Evolutionary conservation across 2,113 vertebrate genomes (phyloP).

Genomic region (Martes martes): DNA sequence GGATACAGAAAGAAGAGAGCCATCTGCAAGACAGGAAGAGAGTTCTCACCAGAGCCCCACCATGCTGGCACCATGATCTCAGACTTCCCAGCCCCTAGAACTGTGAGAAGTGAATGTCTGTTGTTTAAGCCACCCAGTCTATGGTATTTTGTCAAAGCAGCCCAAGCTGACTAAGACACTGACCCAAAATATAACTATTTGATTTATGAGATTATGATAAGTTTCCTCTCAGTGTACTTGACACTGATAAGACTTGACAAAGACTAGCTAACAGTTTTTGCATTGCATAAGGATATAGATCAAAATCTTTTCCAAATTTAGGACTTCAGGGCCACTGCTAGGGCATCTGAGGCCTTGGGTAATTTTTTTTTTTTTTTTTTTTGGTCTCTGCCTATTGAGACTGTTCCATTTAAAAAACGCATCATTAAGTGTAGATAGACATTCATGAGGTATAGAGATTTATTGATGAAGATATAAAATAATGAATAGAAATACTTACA

Average conservation of each 20-base stretch:
- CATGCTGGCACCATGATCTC: background rate
- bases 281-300: background rate
- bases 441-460: background rate
- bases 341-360: background rate
- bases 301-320: constrained; percentile 8
- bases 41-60: background rate
- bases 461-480: background rate
- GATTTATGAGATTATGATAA: background rate
- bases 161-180: background rate
- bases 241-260: background rate
- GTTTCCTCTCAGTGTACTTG: background rate
- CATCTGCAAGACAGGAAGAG: background rate
- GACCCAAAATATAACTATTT: background rate
- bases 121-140: background rate
- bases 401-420: background rate
- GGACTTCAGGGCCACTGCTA: background rate
- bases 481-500: background rate
- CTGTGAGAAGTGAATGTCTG: background rate
- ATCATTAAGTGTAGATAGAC: background rate
- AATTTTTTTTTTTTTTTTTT: background rate
- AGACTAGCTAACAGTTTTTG: background rate
- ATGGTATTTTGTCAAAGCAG: background rate
- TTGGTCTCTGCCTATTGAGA: background rate
- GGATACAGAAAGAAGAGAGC: background rate
- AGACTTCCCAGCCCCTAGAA: background rate